Conservation (phyloP, 2,797 vertebrate species). For the Cyclura pinguis region DNA sequence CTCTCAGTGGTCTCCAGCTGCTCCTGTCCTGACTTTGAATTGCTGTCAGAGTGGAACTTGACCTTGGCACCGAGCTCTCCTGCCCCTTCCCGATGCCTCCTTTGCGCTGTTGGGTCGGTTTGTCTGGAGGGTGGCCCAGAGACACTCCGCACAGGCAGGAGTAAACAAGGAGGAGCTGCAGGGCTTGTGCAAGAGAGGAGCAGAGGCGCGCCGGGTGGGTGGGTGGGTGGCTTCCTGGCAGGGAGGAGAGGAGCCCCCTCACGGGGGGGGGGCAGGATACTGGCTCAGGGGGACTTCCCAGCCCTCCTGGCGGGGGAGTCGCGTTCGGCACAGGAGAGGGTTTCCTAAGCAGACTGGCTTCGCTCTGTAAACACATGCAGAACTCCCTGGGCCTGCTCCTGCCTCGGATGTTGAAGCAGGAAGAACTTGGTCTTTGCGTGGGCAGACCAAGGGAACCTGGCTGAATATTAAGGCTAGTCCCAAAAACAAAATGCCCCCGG, state of each 20-base stretch:
- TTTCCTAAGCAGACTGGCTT: neutral
- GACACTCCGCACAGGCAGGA: neutral
- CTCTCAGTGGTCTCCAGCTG: neutral
- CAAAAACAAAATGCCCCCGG: neutral
- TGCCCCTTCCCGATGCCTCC: neutral
- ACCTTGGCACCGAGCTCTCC: neutral
- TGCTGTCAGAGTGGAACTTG: too few relatives aligned
- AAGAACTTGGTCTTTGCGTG: slow-evolving; percentile 1
- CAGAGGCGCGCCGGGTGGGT: too few relatives aligned
- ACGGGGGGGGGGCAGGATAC: too few relatives aligned
- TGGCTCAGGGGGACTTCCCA: neutral
- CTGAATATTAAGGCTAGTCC: neutral
- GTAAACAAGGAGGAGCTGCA: neutral
- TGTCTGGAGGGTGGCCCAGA: neutral
- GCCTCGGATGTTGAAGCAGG: neutral
- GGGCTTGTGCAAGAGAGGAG: neutral
- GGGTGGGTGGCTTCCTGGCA: neutral
- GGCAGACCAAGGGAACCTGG: neutral
- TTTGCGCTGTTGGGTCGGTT: neutral
- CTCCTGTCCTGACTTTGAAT: neutral
- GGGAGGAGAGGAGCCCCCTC: neutral
- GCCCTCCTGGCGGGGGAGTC: neutral
- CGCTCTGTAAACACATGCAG: neutral
- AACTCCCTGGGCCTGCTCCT: neutral
- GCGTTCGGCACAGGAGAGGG: neutral